Percentiles rank a stretch among this genome's conserved stretches.
Evolutionary conservation across 2,797 vertebrate species (phyloP).

Genomic region (Apogon talboti): DNA sequence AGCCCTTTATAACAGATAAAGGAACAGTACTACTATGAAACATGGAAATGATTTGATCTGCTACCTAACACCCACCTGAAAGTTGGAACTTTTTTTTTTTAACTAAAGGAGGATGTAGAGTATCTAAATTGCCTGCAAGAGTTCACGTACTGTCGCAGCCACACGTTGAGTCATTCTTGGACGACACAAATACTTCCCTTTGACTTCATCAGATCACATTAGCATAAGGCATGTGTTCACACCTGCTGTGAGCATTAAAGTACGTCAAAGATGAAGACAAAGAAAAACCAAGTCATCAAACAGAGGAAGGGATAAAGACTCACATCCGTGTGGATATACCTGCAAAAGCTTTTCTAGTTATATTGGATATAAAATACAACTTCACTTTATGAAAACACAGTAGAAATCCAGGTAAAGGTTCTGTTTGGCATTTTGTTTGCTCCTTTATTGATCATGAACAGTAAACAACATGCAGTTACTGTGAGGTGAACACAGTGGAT

Average conservation of each 20-base stretch:
- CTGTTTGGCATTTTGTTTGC: conserved; percentile 3
- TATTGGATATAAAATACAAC: neutral
- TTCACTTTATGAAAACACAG: neutral
- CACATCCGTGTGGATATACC: neutral
- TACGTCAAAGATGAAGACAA: neutral
- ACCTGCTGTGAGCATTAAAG: neutral
- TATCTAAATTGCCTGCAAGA: neutral
- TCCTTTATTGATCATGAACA: conserved; percentile 63
- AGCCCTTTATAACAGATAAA: too few relatives aligned
- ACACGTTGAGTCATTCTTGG: conserved; percentile 7
- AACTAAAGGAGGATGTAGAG: neutral
- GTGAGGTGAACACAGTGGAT: neutral
- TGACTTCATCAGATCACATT: neutral
- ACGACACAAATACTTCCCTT: neutral
- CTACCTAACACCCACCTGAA: neutral
- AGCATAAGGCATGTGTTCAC: too few relatives aligned
- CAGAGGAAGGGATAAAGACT: neutral
- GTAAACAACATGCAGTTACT: conserved; percentile 17
- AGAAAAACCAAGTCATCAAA: too few relatives aligned
- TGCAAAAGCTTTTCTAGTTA: neutral
- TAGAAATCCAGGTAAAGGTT: too few relatives aligned
- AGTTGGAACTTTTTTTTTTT: too few relatives aligned
- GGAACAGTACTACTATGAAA: too few relatives aligned
- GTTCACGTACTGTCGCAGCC: conserved; percentile 8
- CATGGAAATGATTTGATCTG: too few relatives aligned